phyloP scores from a whole-genome alignment of 2,888 invertebrate genomes.

The Saturnia pavonia region DNA sequence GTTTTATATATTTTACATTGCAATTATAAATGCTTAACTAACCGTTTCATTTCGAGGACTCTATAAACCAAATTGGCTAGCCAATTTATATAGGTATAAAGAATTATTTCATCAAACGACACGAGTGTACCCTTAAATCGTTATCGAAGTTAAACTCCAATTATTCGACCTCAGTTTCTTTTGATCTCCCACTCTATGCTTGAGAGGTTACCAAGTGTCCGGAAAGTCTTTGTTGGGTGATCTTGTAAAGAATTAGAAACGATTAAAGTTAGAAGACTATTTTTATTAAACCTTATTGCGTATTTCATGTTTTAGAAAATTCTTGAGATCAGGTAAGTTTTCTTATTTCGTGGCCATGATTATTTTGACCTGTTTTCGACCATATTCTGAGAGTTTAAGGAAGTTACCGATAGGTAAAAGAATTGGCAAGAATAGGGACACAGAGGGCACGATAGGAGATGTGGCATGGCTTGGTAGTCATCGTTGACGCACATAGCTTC shows the following conservation, averaged over 20 bases:
- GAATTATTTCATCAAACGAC: slow-evolving; percentile 12
- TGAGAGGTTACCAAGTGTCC: slow-evolving; percentile 30
- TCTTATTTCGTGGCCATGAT: too few relatives aligned
- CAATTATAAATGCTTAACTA: not conserved
- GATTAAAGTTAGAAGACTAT: not conserved
- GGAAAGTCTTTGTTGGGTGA: slow-evolving; percentile 15
- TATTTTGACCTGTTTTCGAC: too few relatives aligned
- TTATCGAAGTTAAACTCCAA: slow-evolving; percentile 38
- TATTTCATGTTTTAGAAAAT: not conserved
- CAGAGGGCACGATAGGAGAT: too few relatives aligned
- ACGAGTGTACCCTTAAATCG: slow-evolving; percentile 17
- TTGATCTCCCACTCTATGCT: slow-evolving; percentile 32
- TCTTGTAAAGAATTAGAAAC: slow-evolving; percentile 16
- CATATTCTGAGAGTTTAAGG: too few relatives aligned
- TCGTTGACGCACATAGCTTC: too few relatives aligned
- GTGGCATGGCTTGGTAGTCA: too few relatives aligned
- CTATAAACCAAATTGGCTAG: not conserved
- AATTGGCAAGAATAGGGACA: too few relatives aligned
- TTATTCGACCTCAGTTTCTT: slow-evolving; percentile 30
- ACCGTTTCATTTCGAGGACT: not conserved
- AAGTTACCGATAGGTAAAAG: too few relatives aligned
- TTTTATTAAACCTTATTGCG: not conserved
- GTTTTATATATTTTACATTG: too few relatives aligned
- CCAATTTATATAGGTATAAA: not conserved
- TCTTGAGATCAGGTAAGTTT: not conserved